phyloP scores from a whole-genome alignment of 2,113 vertebrate species.

The Sebastes fasciatus region DNA sequence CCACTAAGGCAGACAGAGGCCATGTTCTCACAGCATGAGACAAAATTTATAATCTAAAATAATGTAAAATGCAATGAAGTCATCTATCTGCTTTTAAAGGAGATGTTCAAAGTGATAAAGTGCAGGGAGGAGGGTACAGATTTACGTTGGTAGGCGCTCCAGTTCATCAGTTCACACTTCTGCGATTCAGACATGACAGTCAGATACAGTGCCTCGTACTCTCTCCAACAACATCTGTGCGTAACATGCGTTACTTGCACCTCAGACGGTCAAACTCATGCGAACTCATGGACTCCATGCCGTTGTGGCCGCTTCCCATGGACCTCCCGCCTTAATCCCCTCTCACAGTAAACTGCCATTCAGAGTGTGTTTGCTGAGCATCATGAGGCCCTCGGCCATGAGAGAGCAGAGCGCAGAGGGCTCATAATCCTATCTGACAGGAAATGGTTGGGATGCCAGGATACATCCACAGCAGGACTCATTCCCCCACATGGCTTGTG shows the following conservation, averaged over 20 bases:
- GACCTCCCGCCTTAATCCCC: conserved; percentile 42
- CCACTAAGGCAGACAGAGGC: conserved; percentile 46
- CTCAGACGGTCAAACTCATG: conserved; percentile 23
- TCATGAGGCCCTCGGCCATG: conserved; percentile 91
- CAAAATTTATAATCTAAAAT: conserved; percentile 55
- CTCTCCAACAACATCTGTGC: conserved; percentile 42
- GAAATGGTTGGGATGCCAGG: conserved; percentile 98
- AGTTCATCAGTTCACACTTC: conserved; percentile 13
- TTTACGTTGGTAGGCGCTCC: not conserved
- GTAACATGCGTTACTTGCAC: conserved; percentile 20
- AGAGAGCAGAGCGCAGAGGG: conserved; percentile 89
- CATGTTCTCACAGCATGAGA: conserved; percentile 66
- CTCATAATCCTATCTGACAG: conserved; percentile 94
- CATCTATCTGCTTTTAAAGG: conserved; percentile 14
- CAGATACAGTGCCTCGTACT: not conserved
- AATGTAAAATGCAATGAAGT: conserved; percentile 46
- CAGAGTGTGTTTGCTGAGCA: conserved; percentile 88
- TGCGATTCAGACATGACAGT: conserved; percentile 13
- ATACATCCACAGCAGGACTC: conserved; percentile 93
- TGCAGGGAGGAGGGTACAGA: not conserved
- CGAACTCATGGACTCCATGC: conserved; percentile 46
- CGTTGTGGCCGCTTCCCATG: conserved; percentile 34
- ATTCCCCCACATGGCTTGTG: conserved; percentile 81
- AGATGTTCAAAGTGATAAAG: conserved; percentile 28
- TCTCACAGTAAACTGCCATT: conserved; percentile 84